Evolutionary conservation across 2,797 vertebrate genomes (phyloP), one percentile per base, ranked within the genome.

Genomic region (Rhinatrema bivittatum): DNA sequence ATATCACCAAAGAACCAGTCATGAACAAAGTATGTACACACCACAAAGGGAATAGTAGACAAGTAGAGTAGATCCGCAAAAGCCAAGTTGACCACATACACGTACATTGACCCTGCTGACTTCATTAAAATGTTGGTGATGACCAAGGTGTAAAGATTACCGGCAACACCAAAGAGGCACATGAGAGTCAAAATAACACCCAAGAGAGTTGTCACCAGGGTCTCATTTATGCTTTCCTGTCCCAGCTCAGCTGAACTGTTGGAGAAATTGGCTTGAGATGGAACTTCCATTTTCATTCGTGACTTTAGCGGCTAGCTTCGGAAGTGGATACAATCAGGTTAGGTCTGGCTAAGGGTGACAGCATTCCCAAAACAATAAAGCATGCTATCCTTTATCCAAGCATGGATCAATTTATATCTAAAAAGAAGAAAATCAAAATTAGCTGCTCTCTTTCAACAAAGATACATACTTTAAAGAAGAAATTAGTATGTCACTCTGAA

Each of bases 1-100:
- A 71, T 38, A 4, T 91, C 90, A 1, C 88, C 86, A 0, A 91
- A 93, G 60, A 90, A 72, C 89, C 90, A 93, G 50, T 91, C 68
- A 0, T 77, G 83, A 25, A 78, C 68, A 0, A 91, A 83, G 61
- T 91, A 91, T 21, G 89, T 93, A 68, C 85, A 87, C 15, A 92
- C 80, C 26, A 94, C 88, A 1, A 93, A 94, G 5, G 90, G 89
- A 45, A 90, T 90, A 62, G 89, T 93, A 68, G 78, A 81, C 13
- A 93, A 85, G 70, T 91, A 93, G 18, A 92, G 79, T 25, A 94
- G 72, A 58, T 92, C 91, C 1, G 90, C 88, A 34, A 89, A 38
- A 0, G 89, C 88, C 21, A 91, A 56, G 44, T 89, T 89, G 20
- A 88, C 36, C 32, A 93, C 78, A 10, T 89, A 90, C 3, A 91